phyloP scores from a whole-genome alignment of 2,797 vertebrate species.

The Ctenopoma multispine region DNA sequence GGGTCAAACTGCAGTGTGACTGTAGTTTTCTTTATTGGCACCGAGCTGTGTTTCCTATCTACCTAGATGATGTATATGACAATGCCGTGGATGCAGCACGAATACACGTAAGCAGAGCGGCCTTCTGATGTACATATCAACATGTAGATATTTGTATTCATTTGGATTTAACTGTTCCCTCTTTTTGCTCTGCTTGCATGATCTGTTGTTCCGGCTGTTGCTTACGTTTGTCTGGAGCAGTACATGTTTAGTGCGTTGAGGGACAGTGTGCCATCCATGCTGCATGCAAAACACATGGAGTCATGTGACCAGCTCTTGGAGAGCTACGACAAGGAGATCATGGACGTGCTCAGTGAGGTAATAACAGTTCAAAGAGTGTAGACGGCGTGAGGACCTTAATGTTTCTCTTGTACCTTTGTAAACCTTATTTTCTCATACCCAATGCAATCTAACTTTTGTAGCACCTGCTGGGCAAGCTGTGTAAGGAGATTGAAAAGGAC shows the following conservation, averaged over 20 bases:
- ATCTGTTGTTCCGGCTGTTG: background rate
- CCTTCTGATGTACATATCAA: background rate
- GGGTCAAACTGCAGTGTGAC: conserved; percentile 92
- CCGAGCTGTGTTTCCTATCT: conserved; percentile 96
- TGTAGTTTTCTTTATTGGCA: conserved; percentile 99
- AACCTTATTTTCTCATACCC: background rate
- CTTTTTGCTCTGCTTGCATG: background rate
- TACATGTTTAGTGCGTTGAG: conserved; percentile 98
- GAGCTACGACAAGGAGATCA: conserved; percentile 95
- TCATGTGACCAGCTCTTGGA: conserved; percentile 91
- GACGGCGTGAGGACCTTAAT: conserved; percentile 63
- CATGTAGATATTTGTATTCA: background rate
- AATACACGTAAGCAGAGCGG: conserved; percentile 88
- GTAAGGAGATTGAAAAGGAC: conserved; percentile 99
- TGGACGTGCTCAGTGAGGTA: conserved; percentile 96
- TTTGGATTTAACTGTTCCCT: background rate
- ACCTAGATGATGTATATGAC: conserved; percentile 97
- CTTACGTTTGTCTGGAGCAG: conserved; percentile 76
- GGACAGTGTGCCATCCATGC: conserved; percentile 95
- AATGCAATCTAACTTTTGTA: conserved; percentile 51
- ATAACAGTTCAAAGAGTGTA: conserved; percentile 56
- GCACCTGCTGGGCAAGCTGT: conserved; percentile 96
- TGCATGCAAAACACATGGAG: conserved; percentile 93
- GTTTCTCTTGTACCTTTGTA: background rate
- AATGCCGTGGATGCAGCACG: conserved; percentile 95